Evolutionary conservation across 1,140 invertebrate genomes (phyloP).

Genomic region (Neoseiulus cucumeris): DNA sequence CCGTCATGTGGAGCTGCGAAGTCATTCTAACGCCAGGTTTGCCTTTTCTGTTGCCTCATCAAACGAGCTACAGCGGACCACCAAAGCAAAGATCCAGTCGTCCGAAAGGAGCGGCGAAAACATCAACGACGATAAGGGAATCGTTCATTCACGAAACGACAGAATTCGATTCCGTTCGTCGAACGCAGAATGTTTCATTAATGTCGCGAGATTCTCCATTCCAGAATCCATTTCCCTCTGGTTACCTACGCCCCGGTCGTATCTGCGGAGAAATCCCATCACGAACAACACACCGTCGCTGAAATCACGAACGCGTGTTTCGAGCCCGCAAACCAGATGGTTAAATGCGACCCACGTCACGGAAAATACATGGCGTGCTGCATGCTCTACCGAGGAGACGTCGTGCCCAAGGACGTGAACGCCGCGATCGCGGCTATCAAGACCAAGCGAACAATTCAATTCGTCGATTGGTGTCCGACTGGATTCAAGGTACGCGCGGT

Average conservation of each 20-base stretch:
- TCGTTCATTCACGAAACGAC: too few species aligned
- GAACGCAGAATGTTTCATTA: too few species aligned
- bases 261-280: conserved; percentile 44
- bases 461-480: conserved; percentile 61
- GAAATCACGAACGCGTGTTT: conserved; percentile 64
- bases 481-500: conserved; percentile 39
- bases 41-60: too few species aligned
- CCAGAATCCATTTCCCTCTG: conserved; percentile 40
- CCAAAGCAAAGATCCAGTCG: too few species aligned
- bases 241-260: conserved; percentile 60
- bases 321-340: conserved; percentile 62
- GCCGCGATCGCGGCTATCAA: conserved; percentile 64
- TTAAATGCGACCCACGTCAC: conserved; percentile 38
- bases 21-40: too few species aligned
- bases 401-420: conserved; percentile 63
- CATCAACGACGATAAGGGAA: too few species aligned
- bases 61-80: too few species aligned
- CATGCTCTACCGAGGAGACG: conserved; percentile 56
- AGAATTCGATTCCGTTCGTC: too few species aligned
- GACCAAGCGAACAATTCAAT: conserved; percentile 53
- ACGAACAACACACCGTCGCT: conserved; percentile 50
- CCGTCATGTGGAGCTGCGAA: too few species aligned
- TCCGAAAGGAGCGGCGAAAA: too few species aligned
- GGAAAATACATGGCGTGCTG: conserved; percentile 54
- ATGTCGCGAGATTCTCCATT: too few species aligned